Evolutionary conservation across 2,113 vertebrate genomes (phyloP), one percentile per base, ranked within the genome.

Genomic region (Poeciliopsis occidentalis): DNA sequence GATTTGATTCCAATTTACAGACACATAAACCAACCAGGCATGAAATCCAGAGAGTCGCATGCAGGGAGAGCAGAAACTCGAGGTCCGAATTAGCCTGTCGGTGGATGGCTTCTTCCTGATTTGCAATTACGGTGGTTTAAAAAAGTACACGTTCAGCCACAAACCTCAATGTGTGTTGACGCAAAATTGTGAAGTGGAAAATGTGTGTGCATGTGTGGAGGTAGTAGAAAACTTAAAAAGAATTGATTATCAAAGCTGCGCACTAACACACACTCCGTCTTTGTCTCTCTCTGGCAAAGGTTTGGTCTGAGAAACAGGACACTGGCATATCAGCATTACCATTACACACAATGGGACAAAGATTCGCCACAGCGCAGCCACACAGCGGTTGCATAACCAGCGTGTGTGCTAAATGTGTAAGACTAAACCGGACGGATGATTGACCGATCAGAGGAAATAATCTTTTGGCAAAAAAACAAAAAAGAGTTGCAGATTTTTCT

Each of bases 331-430:
- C 73, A 76, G 80, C 70, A 73, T 65, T 60, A 61, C 67, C 67
- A 29, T 8, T 26, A 63, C 71, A 81, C 74, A 73, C 29, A 27
- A 1, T 12, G 26, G 34, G 81, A 88, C 79, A 83, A 86, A 81
- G 86, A 64, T 27, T 64, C 71, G 22, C 54, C 65, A 78, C 73
- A 69, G 32, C 8, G 31, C 71, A 67, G 26, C 65, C 57, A 37
- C 67, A 79, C 68, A 81, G 65, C 15, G 1, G 71, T 89, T 88
- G 73, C 69, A 77, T 89, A 88, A 90, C 74, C 17, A 24, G 17
- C 1, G 64, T 69, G 72, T 71, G 62, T 60, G 71, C 75, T 41
- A 44, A 57, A 44, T 72, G 57, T 51, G 71, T 34, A 34, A 70
- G 65, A 78, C 78, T 47, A 70, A 72, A 63, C 64, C 71, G 31